phyloP scores from a whole-genome alignment of 2,797 vertebrate genomes.

The Amniataba percoides region DNA sequence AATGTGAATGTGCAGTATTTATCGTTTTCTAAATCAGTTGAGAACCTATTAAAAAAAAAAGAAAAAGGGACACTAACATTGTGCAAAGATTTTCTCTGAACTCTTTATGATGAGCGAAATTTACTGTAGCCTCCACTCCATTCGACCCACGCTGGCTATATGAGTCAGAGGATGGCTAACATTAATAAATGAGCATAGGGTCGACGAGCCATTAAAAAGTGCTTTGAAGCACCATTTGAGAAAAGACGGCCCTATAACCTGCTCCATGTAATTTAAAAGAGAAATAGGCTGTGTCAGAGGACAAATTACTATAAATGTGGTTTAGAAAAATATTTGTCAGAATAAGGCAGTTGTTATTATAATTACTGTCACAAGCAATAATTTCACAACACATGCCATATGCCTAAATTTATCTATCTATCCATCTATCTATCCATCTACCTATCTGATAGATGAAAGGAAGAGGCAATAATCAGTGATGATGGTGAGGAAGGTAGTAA shows the following conservation, averaged over 20 bases:
- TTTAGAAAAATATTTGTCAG: slow-evolving; percentile 60
- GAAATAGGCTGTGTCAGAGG: slow-evolving; percentile 47
- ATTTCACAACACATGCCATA: slow-evolving; percentile 27
- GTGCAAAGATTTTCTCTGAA: slow-evolving; percentile 1
- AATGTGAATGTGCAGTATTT: background rate
- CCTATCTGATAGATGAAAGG: slow-evolving; percentile 13
- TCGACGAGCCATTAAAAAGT: slow-evolving; percentile 68
- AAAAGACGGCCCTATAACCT: slow-evolving; percentile 62
- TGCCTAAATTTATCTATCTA: slow-evolving; percentile 21
- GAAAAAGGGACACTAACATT: background rate
- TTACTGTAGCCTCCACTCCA: slow-evolving; percentile 36
- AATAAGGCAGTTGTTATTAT: slow-evolving; percentile 52
- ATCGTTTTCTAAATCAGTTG: background rate
- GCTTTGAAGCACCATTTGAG: slow-evolving; percentile 65
- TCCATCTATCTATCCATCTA: slow-evolving; percentile 9
- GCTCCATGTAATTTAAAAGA: slow-evolving; percentile 60
- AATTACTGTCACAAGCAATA: slow-evolving; percentile 33
- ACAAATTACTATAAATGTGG: slow-evolving; percentile 63
- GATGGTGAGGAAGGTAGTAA: slow-evolving; percentile 23
- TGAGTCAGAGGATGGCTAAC: slow-evolving; percentile 54
- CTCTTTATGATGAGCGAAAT: slow-evolving; percentile 36
- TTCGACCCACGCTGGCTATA: slow-evolving; percentile 43
- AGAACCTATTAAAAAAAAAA: background rate
- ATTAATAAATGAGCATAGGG: slow-evolving; percentile 66
- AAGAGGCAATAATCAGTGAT: slow-evolving; percentile 22